Base-by-base conservation (phyloP, 1,140 invertebrate genomes). In the Drosophila miranda region DNA sequence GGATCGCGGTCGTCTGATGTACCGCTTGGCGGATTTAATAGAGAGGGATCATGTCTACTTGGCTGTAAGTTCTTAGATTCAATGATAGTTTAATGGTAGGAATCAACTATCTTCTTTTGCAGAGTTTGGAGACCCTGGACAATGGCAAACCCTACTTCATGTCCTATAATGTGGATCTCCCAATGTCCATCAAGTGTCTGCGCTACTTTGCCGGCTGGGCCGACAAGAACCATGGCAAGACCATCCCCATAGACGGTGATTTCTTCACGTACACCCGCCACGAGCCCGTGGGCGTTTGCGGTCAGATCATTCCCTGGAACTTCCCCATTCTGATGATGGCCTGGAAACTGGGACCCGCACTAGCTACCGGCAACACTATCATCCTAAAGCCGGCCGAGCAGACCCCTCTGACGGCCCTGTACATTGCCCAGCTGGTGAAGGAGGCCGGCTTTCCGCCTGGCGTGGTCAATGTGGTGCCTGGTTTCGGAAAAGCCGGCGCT, bases 241-340 rank as follows among this genome's bases (percentile, higher is more conserved):
- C 96, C 0, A 95, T 99, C 62, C 97, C 98, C 6, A 93, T 97
- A 68, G 96, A 98, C 91, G 98, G 97, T 1, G 93, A 96, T 48
- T 97, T 94, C 90, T 95, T 99, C 78, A 94, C 94, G 0, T 98
- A 98, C 80, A 99, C 98, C 0, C 93, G 97, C 26, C 97, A 98
- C 78, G 98, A 99, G 91, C 98, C 99, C 1, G 96, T 99, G 26
- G 99, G 98, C 48, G 97, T 99, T 45, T 99, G 98, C 92, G 98
- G 96, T 21, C 98, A 99, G 92, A 99, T 99, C 58, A 99, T 99
- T 70, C 98, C 98, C 6, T 99, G 98, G 98, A 99, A 99, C 92
- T 99, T 99, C 90, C 98, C 98, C 0, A 88, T 99, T 26, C 89
- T 99, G 59, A 99, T 99, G 98, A 94, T 96, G 88, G 94, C 97